phyloP scores from a whole-genome alignment of 2,797 vertebrate genomes.

The Pagetopsis macropterus region DNA sequence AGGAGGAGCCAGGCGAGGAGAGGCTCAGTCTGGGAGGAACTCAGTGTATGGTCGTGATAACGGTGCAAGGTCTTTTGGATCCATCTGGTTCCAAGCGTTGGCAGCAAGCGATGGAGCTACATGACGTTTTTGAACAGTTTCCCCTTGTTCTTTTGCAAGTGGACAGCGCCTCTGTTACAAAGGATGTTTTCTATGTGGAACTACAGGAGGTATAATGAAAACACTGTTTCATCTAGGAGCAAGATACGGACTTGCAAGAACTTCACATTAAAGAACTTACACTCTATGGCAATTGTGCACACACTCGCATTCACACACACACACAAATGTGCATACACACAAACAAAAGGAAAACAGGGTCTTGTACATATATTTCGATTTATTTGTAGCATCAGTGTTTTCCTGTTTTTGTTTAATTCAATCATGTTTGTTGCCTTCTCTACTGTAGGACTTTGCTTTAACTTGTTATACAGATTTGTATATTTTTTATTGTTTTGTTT shows the following conservation, averaged over 20 bases:
- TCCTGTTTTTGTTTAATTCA: conserved; percentile 86
- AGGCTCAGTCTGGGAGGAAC: conserved; percentile 36
- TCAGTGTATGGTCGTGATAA: conserved; percentile 10
- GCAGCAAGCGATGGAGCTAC: conserved; percentile 21
- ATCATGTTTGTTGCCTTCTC: conserved; percentile 78
- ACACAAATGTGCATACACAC: conserved; percentile 68
- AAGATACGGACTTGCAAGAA: conserved; percentile 66
- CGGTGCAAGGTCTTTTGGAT: conserved; percentile 27
- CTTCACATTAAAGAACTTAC: conserved; percentile 66
- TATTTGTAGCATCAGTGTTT: conserved; percentile 98
- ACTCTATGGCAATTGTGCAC: conserved; percentile 66
- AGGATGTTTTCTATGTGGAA: conserved; percentile 64
- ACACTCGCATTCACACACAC: conserved; percentile 43
- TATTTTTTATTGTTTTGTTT: conserved; percentile 79
- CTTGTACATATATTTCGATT: conserved; percentile 98
- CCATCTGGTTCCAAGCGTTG: conserved; percentile 28
- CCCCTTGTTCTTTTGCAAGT: conserved; percentile 72
- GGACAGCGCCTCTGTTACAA: conserved; percentile 81
- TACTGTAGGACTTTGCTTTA: conserved; percentile 91
- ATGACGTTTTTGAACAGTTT: conserved; percentile 79
- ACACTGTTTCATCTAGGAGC: conserved; percentile 55
- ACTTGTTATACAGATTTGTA: conserved; percentile 90
- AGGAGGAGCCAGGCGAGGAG: conserved; percentile 21
- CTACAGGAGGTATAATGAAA: conserved; percentile 49
- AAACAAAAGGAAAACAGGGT: conserved; percentile 97